Evolutionary conservation across 2,113 vertebrate species (phyloP), one percentile per base, ranked within the genome.

Genomic region (Antigone vipio): DNA sequence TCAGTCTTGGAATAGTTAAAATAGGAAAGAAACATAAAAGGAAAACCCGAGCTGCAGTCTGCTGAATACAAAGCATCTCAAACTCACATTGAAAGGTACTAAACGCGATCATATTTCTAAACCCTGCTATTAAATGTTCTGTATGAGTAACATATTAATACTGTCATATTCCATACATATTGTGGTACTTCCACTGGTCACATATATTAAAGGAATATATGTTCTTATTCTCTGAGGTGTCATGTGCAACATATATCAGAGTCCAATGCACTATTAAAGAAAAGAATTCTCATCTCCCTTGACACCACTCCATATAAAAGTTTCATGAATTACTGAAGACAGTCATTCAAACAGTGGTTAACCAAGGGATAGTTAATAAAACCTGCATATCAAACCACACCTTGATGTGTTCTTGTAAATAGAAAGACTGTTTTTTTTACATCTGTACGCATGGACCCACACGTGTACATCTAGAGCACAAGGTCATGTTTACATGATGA

Each of bases 361-460:
- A 66, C 26, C 13, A 22, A 81, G 40, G 22, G 5, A 63, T 69
- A 38, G 3, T 5, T 68, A 62, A 69, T 62, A 59, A 87, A 75
- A 82, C 5, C 7, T 18, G 1, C 29, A 29, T 45, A 44, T 64
- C 6, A 64, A 85, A 53, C 44, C 69, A 88, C 30, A 73, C 4
- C 27, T 17, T 50, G 23, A 45, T 26, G 13, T 22, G 5, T 35
- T 44, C 11, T 12, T 58, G 15, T 26, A 60, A 53, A 56, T 12
- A 68, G n/a, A 34, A 75, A 47, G 12, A 47, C 5, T 18, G 40
- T 11, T 0, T n/a, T n/a, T 38, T 73, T 79, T 73, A 40, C 24
- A 24, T 17, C 10, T n/a, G 5, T 9, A 47, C 1, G 0, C 15
- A 23, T 18, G 5, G 22, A 38, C 32, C 3, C 21, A 60, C 6